Evolutionary conservation across 1,140 invertebrate species (phyloP).

Genomic region (Macrobrachium rosenbergii): DNA sequence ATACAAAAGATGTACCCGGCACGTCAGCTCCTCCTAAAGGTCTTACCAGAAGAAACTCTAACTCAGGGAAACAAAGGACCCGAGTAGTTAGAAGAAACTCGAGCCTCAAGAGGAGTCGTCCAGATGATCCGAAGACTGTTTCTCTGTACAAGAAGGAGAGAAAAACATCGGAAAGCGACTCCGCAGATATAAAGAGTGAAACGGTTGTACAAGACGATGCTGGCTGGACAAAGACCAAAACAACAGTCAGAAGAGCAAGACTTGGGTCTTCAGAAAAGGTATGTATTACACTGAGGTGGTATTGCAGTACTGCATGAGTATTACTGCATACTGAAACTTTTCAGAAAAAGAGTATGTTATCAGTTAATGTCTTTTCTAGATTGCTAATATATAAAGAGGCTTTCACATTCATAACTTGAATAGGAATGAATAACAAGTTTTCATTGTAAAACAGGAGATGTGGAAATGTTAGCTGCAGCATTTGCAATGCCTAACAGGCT

Average conservation of each 20-base stretch:
- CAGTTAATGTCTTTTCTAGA: no score
- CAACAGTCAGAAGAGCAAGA: slow-evolving; percentile 49
- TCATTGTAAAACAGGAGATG: no score
- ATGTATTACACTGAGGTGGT: neutral
- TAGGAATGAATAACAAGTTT: no score
- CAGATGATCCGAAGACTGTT: slow-evolving; percentile 1
- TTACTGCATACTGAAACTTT: no score
- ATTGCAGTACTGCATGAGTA: no score
- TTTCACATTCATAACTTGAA: no score
- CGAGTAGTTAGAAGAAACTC: slow-evolving; percentile 38
- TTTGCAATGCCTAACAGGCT: no score
- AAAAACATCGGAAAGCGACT: slow-evolving; percentile 39
- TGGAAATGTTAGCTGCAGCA: no score
- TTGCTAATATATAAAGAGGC: no score
- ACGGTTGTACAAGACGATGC: slow-evolving; percentile 38
- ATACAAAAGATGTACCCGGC: neutral
- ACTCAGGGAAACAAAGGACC: slow-evolving; percentile 17
- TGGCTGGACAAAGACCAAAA: slow-evolving; percentile 48
- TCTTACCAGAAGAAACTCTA: slow-evolving; percentile 2
- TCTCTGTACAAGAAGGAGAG: slow-evolving; percentile 38
- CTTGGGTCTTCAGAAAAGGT: slow-evolving; percentile 53
- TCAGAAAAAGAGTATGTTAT: no score
- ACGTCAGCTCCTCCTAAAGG: slow-evolving; percentile 3
- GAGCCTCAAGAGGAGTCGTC: slow-evolving; percentile 48
- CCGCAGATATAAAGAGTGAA: slow-evolving; percentile 26